phyloP scores from a whole-genome alignment of 1,140 invertebrate species.

The Himalopsyche phryganea region DNA sequence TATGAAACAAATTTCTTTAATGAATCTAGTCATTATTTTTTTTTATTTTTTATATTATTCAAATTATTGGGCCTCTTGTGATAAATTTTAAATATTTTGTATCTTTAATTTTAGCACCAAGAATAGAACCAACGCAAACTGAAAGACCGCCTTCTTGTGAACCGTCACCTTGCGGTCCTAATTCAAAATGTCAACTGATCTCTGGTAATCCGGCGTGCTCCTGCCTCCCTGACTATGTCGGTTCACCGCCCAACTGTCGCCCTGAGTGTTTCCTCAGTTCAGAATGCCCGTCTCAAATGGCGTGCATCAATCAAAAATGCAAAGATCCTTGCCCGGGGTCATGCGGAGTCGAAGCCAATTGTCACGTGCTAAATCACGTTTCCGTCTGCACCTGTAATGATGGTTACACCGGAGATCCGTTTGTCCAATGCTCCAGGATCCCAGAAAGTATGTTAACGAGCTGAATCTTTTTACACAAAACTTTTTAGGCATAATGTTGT shows the following conservation, averaged over 20 bases:
- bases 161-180: constrained; percentile 77
- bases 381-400: constrained; percentile 71
- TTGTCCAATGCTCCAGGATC: constrained; percentile 62
- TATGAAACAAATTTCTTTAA: no score
- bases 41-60: no score
- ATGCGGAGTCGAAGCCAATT: constrained; percentile 71
- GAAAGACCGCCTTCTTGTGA: constrained; percentile 67
- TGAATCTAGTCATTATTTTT: no score
- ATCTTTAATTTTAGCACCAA: constrained; percentile 25
- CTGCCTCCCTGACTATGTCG: constrained; percentile 70
- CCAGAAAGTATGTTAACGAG: constrained; percentile 41
- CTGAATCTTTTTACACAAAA: neutral
- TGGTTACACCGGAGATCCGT: constrained; percentile 72
- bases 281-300: constrained; percentile 67
- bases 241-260: constrained; percentile 70
- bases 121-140: constrained; percentile 48
- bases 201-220: constrained; percentile 71
- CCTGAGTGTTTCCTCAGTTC: constrained; percentile 71
- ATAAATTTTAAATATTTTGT: no score
- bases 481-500: neutral
- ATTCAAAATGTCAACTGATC: constrained; percentile 72
- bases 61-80: no score
- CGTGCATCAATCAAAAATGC: constrained; percentile 71
- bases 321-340: constrained; percentile 72
- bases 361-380: constrained; percentile 69